A percentile compares a stretch with the other conserved stretches of the same genome.
phyloP scores from a whole-genome alignment of 2,888 invertebrate species.

The Andrena fulva region DNA sequence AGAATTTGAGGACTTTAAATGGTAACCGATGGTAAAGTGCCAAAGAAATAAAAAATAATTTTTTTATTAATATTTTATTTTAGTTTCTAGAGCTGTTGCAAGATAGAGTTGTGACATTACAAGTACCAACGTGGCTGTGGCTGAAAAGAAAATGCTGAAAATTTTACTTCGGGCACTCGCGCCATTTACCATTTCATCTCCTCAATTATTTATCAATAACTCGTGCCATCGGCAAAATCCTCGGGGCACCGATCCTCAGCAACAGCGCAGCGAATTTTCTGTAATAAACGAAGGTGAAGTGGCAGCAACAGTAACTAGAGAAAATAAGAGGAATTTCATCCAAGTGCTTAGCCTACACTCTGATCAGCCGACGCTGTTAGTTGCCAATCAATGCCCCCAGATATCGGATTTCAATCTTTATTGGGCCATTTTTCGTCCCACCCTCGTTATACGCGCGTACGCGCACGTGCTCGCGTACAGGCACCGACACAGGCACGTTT shows the following conservation, averaged over 20 bases:
- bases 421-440: constrained; percentile 59
- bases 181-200: too few relatives aligned
- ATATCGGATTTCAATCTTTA: constrained; percentile 80
- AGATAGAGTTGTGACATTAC: too few relatives aligned
- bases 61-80: too few relatives aligned
- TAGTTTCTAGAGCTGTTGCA: too few relatives aligned
- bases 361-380: constrained; percentile 15
- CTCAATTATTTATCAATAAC: too few relatives aligned
- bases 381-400: constrained; percentile 71
- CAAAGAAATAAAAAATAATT: too few relatives aligned
- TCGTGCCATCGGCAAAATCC: too few relatives aligned
- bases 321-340: constrained; percentile 75
- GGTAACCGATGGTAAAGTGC: too few relatives aligned
- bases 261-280: neutral
- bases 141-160: too few relatives aligned
- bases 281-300: neutral
- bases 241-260: neutral
- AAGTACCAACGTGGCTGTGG: too few relatives aligned
- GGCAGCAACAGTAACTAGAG: constrained; percentile 2
- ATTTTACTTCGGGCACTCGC: too few relatives aligned
- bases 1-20: too few relatives aligned
- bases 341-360: constrained; percentile 50
- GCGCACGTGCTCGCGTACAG: neutral
- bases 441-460: constrained; percentile 35
- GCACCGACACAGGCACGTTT: constrained; percentile 34